Conservation (phyloP, 2,113 vertebrate species). For the Casuarius casuarius region DNA sequence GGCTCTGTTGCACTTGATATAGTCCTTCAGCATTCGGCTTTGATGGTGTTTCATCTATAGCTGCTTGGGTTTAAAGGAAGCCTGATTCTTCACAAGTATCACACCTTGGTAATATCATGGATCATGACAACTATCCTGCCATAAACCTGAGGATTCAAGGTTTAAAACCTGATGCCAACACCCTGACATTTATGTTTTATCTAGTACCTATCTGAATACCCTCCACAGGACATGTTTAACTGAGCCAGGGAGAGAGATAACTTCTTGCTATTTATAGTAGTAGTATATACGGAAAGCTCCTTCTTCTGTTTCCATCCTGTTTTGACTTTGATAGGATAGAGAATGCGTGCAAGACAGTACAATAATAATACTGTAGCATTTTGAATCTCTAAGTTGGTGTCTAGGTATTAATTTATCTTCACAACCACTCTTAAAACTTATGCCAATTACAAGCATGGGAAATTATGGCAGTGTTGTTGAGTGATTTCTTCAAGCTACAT, state of each 20-base stretch:
- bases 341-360: background rate
- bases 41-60: background rate
- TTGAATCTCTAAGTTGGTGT: background rate
- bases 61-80: background rate
- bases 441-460: background rate
- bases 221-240: background rate
- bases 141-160: background rate
- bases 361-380: background rate
- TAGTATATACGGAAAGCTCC: background rate
- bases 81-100: background rate
- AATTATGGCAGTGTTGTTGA: background rate
- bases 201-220: background rate
- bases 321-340: background rate
- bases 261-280: background rate
- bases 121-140: background rate
- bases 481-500: slow-evolving; percentile 33
- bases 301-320: background rate
- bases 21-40: background rate
- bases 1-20: background rate
- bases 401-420: slow-evolving; percentile 1
- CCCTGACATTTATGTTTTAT: background rate
- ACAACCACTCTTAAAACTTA: background rate
- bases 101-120: background rate
- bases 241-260: background rate
- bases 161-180: background rate